Evolutionary conservation across 1,140 invertebrate species (phyloP), one percentile per base, ranked within the genome.

Genomic region (Drosophila seguyi): DNA sequence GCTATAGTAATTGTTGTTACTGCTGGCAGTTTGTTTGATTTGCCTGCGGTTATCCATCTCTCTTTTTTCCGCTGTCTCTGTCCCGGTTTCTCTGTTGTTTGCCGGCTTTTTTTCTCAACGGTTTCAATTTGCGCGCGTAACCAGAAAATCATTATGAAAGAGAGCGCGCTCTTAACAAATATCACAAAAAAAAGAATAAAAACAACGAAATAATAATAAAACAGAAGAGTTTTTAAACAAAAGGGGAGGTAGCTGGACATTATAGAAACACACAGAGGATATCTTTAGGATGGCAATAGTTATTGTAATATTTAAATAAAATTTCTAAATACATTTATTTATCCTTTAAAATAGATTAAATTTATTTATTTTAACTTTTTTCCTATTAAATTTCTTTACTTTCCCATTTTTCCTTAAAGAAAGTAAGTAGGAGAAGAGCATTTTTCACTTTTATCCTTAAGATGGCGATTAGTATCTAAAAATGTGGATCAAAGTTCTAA

Each of bases 21-120:
- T 53, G 62, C 38, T 75, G 39, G 27, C 56, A 52, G 55, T 62
- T 84, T 84, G 72, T 85, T 84, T 84, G 81, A 72, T 72, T 79
- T 85, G 77, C 66, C 79, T 60, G 48, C 18, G 48, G 48, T 52
- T 52, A 20, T 20, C 63, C 78, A 25, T 48, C 53, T 39, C 60
- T 48, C 65, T 11, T 36, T 27, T 48, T 29, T 25, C 27, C 25
- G 29, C 68, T 29, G 44, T 52, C 73, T 41, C 52, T 47, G 36
- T 57, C 47, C 60, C 55, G 71, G 53, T 57, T 75, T 61, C 55
- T 77, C 48, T 78, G 65, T 78, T 78, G 65, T 78, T 71, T 78
- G 75, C 75, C 75, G 75, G 75, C 74, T 53, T 52, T 42, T 58
- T 53, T 48, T n/a, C n/a, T 48, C 22, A 47, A 34, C n/a, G 65